Evolutionary conservation across 2,113 vertebrate species (phyloP).

Genomic region (Arothron firmamentum): DNA sequence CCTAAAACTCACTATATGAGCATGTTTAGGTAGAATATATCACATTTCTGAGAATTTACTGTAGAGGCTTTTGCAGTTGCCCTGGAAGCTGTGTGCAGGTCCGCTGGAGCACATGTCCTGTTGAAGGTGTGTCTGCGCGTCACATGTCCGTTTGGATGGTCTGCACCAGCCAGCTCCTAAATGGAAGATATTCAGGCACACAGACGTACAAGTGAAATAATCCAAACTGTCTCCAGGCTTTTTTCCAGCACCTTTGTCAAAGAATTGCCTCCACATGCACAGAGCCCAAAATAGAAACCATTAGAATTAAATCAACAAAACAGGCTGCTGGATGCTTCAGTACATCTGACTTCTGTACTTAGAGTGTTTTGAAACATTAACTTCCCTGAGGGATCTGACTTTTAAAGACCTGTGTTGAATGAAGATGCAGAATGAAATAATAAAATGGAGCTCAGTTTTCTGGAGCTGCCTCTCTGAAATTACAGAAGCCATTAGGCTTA

Average conservation of each 20-base stretch:
- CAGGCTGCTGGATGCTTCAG: slow-evolving; percentile 16
- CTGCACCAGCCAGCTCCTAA: neutral
- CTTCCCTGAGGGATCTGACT: neutral
- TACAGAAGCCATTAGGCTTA: neutral
- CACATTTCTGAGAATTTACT: too few species aligned
- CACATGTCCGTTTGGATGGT: neutral
- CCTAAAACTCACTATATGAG: too few species aligned
- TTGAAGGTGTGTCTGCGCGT: neutral
- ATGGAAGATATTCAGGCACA: slow-evolving; percentile 7
- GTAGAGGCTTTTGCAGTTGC: too few species aligned
- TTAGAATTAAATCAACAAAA: slow-evolving; percentile 16
- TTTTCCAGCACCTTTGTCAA: slow-evolving; percentile 14
- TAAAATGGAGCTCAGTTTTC: neutral
- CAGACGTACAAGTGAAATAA: slow-evolving; percentile 17
- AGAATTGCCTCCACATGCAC: slow-evolving; percentile 11
- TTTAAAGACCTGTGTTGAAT: slow-evolving; percentile 2
- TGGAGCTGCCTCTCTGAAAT: too few species aligned
- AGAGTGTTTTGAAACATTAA: slow-evolving; percentile 32
- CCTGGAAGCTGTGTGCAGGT: too few species aligned
- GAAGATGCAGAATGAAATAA: neutral
- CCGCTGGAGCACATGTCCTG: too few species aligned
- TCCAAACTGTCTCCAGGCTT: slow-evolving; percentile 12
- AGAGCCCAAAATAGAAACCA: slow-evolving; percentile 29
- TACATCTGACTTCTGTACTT: slow-evolving; percentile 28
- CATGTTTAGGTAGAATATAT: too few species aligned